Evolutionary conservation across 2,888 invertebrate genomes (phyloP), one percentile per base, ranked within the genome.

Genomic region (Cabera pusaria): DNA sequence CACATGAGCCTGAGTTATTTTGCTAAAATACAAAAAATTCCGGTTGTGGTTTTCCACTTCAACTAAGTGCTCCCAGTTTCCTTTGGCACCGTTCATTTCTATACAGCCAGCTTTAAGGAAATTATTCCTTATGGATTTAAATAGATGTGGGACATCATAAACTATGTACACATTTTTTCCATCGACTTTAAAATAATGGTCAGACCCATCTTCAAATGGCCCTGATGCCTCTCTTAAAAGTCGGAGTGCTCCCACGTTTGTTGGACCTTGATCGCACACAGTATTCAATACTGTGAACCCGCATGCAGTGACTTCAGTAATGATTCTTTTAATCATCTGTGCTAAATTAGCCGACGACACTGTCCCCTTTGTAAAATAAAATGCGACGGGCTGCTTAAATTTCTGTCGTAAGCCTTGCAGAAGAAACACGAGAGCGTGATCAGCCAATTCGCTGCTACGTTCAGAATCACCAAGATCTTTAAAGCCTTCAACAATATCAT

Each of bases 221-320:
- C 23, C 23, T 19, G 32, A 44, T 14, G 2, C 36, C 28, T 11
- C 1, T 25, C 28, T 40, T 24, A 44, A 2, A 5, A 38, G 10
- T 12, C 29, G 39, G 4, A 45, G 2, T 1, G 36, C 40, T 4
- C 39, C 45, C 17, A 40, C 25, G 5, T 44, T 50, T 9, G 41
- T 51, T 8, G 53, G 39, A 2, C 49, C 53, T 17, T 53, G 48
- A 9, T 54, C 47, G 9, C 52, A 52, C 3, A 46, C 32, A 6
- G 49, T 49, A 1, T 27, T 37, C 6, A 46, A 3, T 4, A 49
- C 24, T 1, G 23, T 35, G 9, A 36, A 43, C 0, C 50, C 50
- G 3, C 12, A 29, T n/a, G 9, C 14, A n/a, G 43, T 36, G 7
- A 49, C 9, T 5, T 31, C 3, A 28, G 40, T 48, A 5, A 49